These are phyloP conservation scores for Lamprotornis superbus DNA, from an alignment of 2,113 vertebrate species.

Conservation along the genomic window DNA sequence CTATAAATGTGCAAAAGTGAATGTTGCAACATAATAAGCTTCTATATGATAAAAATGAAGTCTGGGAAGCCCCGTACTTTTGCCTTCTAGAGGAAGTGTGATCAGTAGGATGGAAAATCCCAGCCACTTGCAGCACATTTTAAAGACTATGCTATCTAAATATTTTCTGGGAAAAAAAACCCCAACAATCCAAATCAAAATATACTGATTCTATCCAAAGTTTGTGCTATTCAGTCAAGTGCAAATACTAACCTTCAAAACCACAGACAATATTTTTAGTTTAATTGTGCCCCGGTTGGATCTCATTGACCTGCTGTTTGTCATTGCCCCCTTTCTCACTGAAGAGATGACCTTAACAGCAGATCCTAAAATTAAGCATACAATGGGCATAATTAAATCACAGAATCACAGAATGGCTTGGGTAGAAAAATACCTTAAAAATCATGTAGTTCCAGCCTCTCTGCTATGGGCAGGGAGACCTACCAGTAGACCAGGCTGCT, in stretches of 20 bases:
- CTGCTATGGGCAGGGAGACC: neutral
- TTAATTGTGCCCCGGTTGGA: neutral
- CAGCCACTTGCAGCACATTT: neutral
- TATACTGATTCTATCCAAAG: neutral
- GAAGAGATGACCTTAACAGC: neutral
- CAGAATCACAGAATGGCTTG: neutral
- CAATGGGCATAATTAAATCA: accelerated
- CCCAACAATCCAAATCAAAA: neutral
- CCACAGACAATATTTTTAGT: neutral
- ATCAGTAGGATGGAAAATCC: neutral
- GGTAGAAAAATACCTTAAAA: neutral
- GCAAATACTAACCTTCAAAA: neutral
- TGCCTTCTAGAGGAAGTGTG: neutral
- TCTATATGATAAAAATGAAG: neutral
- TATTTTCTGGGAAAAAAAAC: accelerated
- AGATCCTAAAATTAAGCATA: neutral
- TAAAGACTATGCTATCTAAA: neutral
- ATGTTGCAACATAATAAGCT: neutral
- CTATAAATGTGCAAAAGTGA: neutral
- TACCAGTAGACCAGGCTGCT: neutral
- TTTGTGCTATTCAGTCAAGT: neutral
- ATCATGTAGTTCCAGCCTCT: neutral
- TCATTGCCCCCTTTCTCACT: neutral
- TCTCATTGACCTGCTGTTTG: neutral
- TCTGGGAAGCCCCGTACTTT: neutral